Conservation (phyloP, 2,888 invertebrate species). For the Cyclophora punctaria region DNA sequence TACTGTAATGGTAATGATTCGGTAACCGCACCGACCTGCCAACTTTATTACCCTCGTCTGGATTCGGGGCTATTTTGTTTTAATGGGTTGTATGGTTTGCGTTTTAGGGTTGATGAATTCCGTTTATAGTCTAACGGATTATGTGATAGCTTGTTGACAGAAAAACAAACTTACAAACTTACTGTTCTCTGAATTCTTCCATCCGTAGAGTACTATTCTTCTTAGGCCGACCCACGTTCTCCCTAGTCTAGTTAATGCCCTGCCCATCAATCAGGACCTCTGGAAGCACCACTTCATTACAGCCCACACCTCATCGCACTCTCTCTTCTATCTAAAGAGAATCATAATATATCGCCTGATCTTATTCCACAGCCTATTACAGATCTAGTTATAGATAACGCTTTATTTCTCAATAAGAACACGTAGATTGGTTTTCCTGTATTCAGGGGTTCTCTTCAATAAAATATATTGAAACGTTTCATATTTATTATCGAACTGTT, state of each 20-base stretch:
- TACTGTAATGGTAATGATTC: slow-evolving; percentile 41
- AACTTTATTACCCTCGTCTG: slow-evolving; percentile 29
- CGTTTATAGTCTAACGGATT: too few species aligned
- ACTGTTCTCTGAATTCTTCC: too few species aligned
- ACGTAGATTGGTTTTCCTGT: not conserved
- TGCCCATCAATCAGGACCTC: too few species aligned
- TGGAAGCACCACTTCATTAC: too few species aligned
- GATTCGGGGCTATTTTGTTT: slow-evolving; percentile 19
- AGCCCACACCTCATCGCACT: not conserved
- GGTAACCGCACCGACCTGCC: slow-evolving; percentile 28
- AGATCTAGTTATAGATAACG: slow-evolving; percentile 9
- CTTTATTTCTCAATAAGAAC: slow-evolving; percentile 1
- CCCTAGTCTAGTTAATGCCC: too few species aligned
- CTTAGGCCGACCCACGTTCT: too few species aligned
- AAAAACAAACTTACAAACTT: too few species aligned
- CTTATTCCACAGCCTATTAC: slow-evolving; percentile 7
- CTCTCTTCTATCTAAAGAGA: not conserved
- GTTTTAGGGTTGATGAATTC: too few species aligned
- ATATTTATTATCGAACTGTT: too few species aligned
- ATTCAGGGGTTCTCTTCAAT: not conserved
- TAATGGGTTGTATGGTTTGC: slow-evolving; percentile 6
- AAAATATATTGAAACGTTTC: not conserved
- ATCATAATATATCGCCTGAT: slow-evolving; percentile 10
- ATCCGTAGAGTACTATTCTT: too few species aligned
- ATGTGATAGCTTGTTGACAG: too few species aligned